Evolutionary conservation across 2,888 invertebrate genomes (phyloP), one percentile per base, ranked within the genome.

Genomic region (Melipona beecheii): DNA sequence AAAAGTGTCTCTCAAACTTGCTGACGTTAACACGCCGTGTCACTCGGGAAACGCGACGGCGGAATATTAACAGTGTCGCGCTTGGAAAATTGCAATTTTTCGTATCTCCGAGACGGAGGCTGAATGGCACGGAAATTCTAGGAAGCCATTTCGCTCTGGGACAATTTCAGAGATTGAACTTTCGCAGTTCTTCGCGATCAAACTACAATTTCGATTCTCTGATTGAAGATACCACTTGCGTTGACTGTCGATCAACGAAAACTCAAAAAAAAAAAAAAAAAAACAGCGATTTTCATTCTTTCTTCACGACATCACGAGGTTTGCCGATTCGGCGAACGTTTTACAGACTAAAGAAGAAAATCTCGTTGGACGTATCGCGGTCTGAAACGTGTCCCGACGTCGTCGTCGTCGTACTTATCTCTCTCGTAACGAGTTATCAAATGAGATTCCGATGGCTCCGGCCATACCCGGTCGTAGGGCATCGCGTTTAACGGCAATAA

Each of bases 401-500:
- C 49, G n/a, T 19, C 56, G 15, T 24, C 64, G 24, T 19, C 49
- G 60, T 4, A 43, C 50, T 69, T 70, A 70, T 76, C 75, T 21
- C 6, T 9, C 68, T 58, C 75, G 70, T 77, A 81, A 90, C 91
- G 88, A 90, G 84, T 86, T 91, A 82, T 90, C 87, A 85, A 91
- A 90, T 78, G 87, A 89, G 91, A 89, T 90, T 88, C 87, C 91
- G 78, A 87, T 86, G 89, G 78, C 86, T 83, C 86, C 82, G 81
- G 86, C 31, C 31, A 31, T 31, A 65, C 75, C 69, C 75, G 79
- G 76, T 87, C 88, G 75, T 78, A 83, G 87, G 80, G 83, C 84
- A 88, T 88, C 81, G 87, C 89, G 71, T 87, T 87, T 89, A 89
- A 87, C 86, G 84, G 83, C 81, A 89, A 90, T 90, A 91, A 90